Evolutionary conservation across 2,888 invertebrate genomes (phyloP).

Genomic region (Phasia obesa): DNA sequence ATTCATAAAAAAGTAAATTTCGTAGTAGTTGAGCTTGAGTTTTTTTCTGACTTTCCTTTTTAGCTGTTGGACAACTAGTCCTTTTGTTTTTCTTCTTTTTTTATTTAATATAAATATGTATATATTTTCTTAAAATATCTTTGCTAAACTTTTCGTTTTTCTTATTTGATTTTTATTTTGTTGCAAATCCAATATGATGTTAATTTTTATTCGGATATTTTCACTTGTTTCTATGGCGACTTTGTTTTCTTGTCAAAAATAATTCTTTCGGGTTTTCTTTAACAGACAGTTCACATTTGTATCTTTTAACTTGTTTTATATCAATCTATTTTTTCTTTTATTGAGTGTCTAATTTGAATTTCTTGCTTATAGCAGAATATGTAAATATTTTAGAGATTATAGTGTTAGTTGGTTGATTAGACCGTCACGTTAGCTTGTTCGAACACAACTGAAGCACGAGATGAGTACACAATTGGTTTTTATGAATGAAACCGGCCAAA

Average conservation of each 20-base stretch:
- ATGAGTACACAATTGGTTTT: slow-evolving; percentile 82
- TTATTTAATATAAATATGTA: slow-evolving; percentile 3
- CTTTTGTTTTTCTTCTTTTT: neutral
- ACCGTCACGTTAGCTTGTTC: slow-evolving; percentile 83
- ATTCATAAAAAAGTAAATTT: slow-evolving; percentile 60
- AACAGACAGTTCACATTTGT: slow-evolving; percentile 25
- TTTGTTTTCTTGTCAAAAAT: slow-evolving; percentile 6
- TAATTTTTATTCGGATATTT: slow-evolving; percentile 2
- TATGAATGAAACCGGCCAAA: slow-evolving; percentile 82
- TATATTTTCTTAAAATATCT: slow-evolving; percentile 38
- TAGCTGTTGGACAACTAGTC: slow-evolving; percentile 4
- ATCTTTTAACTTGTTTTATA: slow-evolving; percentile 12
- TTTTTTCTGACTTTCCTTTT: slow-evolving; percentile 13
- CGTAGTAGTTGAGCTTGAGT: neutral
- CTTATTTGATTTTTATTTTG: neutral
- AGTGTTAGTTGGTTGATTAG: slow-evolving; percentile 74
- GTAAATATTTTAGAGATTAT: slow-evolving; percentile 50
- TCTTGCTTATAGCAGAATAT: slow-evolving; percentile 66
- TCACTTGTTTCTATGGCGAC: too few species aligned
- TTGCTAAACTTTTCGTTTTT: slow-evolving; percentile 35
- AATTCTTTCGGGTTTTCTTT: slow-evolving; percentile 34
- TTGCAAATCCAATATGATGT: slow-evolving; percentile 38
- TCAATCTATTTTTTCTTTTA: neutral
- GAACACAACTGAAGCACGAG: slow-evolving; percentile 83
- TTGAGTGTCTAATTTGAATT: slow-evolving; percentile 51